These are phyloP conservation scores for Patiria miniata DNA, from an alignment of 35 echinoderm and acorn worm species.

Conservation along the genomic window DNA sequence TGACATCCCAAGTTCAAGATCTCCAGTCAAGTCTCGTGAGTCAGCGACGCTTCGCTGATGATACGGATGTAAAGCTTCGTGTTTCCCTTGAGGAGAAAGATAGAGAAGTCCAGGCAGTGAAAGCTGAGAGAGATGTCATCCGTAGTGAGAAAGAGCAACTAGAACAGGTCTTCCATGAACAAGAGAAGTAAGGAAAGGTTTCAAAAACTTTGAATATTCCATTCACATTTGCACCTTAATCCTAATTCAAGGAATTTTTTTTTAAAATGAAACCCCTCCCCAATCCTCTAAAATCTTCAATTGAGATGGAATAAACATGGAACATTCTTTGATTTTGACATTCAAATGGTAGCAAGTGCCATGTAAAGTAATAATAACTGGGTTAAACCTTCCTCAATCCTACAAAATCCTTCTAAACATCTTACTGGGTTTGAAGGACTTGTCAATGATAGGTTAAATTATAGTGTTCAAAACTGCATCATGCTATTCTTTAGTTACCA, in stretches of 20 bases:
- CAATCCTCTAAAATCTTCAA: neutral
- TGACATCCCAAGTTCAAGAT: constrained; percentile 41
- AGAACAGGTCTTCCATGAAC: constrained; percentile 85
- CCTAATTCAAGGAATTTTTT: neutral
- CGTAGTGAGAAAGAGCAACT: constrained; percentile 83
- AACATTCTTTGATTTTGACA: too few species aligned
- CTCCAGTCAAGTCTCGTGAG: constrained; percentile 23
- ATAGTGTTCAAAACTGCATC: too few species aligned
- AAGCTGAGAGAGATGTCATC: constrained; percentile 64
- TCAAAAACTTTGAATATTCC: too few species aligned
- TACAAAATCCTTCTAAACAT: too few species aligned
- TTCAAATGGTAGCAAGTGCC: too few species aligned
- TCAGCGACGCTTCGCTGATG: constrained; percentile 13
- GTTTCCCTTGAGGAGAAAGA: constrained; percentile 37
- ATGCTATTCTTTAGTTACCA: too few species aligned
- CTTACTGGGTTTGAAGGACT: too few species aligned
- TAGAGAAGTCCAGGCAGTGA: constrained; percentile 30
- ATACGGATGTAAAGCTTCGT: constrained; percentile 21
- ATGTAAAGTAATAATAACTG: too few species aligned
- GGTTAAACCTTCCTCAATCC: too few species aligned
- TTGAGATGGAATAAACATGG: too few species aligned
- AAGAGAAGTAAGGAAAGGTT: constrained; percentile 69
- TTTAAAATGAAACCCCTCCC: neutral
- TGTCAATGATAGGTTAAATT: too few species aligned
- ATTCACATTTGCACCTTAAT: too few species aligned